Percentiles rank a stretch among this genome's conserved stretches.
Conservation (phyloP, 2,113 vertebrate species). For the Oncorhynchus kisutch region DNA sequence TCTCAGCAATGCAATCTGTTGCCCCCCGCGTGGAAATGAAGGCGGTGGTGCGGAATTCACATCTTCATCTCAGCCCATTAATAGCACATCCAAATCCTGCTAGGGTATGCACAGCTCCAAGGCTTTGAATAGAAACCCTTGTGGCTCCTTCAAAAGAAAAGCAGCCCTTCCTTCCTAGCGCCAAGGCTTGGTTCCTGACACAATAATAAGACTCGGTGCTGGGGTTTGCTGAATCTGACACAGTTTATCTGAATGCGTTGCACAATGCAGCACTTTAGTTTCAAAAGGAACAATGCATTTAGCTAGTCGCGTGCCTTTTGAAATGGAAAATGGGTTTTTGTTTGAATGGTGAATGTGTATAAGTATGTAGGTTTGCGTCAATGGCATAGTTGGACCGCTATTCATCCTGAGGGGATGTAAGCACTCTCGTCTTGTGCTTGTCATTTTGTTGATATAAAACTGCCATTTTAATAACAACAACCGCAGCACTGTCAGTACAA, state of each 20-base stretch:
- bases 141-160: background rate
- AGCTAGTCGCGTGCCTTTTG: background rate
- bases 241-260: background rate
- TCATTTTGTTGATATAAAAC: constrained; percentile 40
- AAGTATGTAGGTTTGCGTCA: background rate
- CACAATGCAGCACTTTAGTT: background rate
- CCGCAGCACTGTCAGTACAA: constrained; percentile 14
- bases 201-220: background rate
- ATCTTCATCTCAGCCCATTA: background rate
- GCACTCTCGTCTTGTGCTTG: background rate
- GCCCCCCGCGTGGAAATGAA: background rate
- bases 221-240: background rate
- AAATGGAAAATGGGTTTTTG: background rate
- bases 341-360: background rate
- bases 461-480: constrained; percentile 14
- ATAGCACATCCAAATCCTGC: background rate
- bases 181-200: background rate
- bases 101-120: background rate
- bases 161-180: background rate
- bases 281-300: background rate
- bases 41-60: background rate
- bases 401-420: background rate
- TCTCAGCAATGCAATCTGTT: background rate
- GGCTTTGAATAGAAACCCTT: background rate
- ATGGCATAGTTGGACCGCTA: background rate